These are phyloP conservation scores for Buathra laborator DNA, from an alignment of 2,888 invertebrate genomes.

Conservation along the genomic window DNA sequence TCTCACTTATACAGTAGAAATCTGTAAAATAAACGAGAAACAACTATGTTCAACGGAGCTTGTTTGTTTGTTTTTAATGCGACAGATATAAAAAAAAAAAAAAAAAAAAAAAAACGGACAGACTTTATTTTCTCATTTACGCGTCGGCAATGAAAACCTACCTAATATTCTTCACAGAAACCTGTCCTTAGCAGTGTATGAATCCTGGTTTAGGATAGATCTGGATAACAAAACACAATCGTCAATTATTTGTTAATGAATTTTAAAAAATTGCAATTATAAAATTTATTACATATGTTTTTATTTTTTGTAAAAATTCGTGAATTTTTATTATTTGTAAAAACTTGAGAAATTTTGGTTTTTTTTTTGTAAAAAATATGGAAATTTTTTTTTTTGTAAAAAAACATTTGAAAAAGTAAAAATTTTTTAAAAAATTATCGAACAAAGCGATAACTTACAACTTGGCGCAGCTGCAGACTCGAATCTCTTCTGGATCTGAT, in stretches of 20 bases:
- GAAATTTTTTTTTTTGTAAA: too few relatives aligned
- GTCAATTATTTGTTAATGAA: not conserved
- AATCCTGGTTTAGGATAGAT: conserved; percentile 83
- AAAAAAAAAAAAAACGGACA: conserved; percentile 44
- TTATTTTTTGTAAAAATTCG: not conserved
- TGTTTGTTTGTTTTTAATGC: conserved; percentile 12
- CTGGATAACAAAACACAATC: conserved; percentile 73
- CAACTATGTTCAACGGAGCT: conserved; percentile 40
- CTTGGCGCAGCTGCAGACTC: conserved; percentile 84
- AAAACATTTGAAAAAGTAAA: too few relatives aligned
- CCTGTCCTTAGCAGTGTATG: conserved; percentile 78
- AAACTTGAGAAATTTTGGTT: too few relatives aligned
- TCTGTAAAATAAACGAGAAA: conserved; percentile 75
- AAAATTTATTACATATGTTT: not conserved
- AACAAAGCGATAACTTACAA: conserved; percentile 77
- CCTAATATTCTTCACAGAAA: conserved; percentile 83
- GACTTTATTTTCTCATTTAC: conserved; percentile 47
- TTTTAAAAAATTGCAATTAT: not conserved
- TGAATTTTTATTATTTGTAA: too few relatives aligned
- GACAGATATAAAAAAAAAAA: conserved; percentile 31
- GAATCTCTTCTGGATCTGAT: conserved; percentile 93
- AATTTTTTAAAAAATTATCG: not conserved
- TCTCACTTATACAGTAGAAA: conserved; percentile 82
- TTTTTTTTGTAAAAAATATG: too few relatives aligned
- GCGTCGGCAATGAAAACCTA: conserved; percentile 69